Evolutionary conservation across 2,888 invertebrate genomes (phyloP), one percentile per base, ranked within the genome.

Genomic region (Drosophila testacea): DNA sequence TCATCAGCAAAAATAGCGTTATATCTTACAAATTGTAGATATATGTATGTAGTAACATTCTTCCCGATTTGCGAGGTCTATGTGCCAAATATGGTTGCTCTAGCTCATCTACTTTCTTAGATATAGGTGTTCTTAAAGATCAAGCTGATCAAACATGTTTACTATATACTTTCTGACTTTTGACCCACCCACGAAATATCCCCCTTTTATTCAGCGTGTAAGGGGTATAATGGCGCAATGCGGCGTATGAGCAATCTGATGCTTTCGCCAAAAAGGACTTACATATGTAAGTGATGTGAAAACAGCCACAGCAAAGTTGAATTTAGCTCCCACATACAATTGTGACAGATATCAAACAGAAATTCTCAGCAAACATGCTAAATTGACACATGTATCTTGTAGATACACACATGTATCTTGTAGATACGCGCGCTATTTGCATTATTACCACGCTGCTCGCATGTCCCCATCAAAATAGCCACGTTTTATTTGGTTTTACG

Each of bases 381-480:
- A 41, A 57, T 52, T 56, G 7, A 50, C 48, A 38, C 52, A 38
- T 16, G 42, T 67, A 67, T 54, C 73, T 60, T 48, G 61, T 39
- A 56, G 65, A 59, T 59, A 73, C 47, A 65, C 46, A 57, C 62
- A 47, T 61, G 60, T 69, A 61, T 64, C 77, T 55, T 57, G 41
- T 44, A 51, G 65, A 71, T 68, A 68, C 56, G 30, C 48, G 36
- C 56, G 42, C 52, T 77, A 72, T 79, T 79, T 79, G 60, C 76
- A 79, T 81, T 69, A 65, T 69, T 42, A 27, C 44, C 54, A 42
- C 46, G 69, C 65, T 78, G 69, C 65, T 78, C 73, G 82, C 82
- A 73, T 80, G 83, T 76, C 76, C 60, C 70, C 42, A 51, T 71
- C 62, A 46, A 80, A 76, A 83, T 73, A 76, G 75, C 38, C 71